A percentile compares a stretch with the other conserved stretches of the same genome.
Conservation (phyloP, 2,888 invertebrate species). For the Diarsia dahlii region DNA sequence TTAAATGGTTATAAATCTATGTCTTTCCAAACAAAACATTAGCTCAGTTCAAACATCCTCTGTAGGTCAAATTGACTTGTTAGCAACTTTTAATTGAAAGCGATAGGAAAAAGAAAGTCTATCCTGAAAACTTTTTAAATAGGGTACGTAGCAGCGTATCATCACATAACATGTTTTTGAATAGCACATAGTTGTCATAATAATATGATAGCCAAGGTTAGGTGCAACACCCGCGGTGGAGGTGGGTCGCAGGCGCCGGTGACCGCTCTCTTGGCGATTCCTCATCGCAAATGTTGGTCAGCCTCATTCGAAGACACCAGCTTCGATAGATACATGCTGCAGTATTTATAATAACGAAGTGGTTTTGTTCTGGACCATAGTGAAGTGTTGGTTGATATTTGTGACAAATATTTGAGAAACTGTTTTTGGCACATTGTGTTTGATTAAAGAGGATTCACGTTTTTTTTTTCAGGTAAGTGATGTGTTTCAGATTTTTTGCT, state of each 20-base stretch:
- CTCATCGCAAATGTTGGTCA: constrained; percentile 67
- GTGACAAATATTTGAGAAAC: constrained; percentile 27
- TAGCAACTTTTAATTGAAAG: not conserved
- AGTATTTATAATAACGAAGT: constrained; percentile 35
- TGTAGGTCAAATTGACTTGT: not conserved
- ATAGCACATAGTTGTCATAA: constrained; percentile 33
- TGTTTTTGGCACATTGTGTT: constrained; percentile 24
- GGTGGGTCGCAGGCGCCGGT: constrained; percentile 64
- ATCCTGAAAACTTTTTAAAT: not conserved
- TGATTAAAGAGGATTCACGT: constrained; percentile 26
- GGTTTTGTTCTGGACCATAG: constrained; percentile 19
- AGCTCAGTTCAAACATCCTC: not conserved
- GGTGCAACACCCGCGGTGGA: constrained; percentile 67
- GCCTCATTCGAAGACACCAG: constrained; percentile 64
- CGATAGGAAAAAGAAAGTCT: not conserved
- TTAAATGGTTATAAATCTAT: not conserved
- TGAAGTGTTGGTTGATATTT: constrained; percentile 42
- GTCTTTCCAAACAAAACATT: not conserved
- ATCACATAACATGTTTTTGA: constrained; percentile 21
- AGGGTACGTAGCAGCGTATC: not conserved
- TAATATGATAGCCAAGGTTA: constrained; percentile 46
- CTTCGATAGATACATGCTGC: constrained; percentile 50
- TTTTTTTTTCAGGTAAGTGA: constrained; percentile 2
- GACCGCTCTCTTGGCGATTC: constrained; percentile 64
- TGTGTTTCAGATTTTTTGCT: not conserved